Evolutionary conservation across 2,113 vertebrate genomes (phyloP), one percentile per base, ranked within the genome.

Genomic region (Aix galericulata): DNA sequence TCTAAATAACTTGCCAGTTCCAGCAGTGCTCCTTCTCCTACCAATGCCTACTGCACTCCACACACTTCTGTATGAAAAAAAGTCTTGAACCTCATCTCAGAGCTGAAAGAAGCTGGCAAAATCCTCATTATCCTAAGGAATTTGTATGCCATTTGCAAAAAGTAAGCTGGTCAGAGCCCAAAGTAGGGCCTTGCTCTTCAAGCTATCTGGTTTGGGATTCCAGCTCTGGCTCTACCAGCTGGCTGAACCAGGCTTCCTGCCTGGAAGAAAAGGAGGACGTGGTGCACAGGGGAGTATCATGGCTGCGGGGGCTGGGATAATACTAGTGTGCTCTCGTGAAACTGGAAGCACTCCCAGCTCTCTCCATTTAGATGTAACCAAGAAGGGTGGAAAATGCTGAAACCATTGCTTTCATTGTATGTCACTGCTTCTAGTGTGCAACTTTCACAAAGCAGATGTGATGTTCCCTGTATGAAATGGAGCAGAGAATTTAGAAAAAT

Each of bases 241-340:
- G 20, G 16, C 20, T 1, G 0, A 76, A n/a, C 31, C 6, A 0
- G 2, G 0, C 23, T 62, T 17, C 64, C 67, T 82, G 18, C 40
- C 60, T 15, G n/a, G 1, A 40, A 27, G 6, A 4, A 3, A 36
- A 64, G 12, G 34, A 48, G 40, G 27, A 66, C 12, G 3, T 18
- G 17, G 3, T 4, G 13, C 2, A 5, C 21, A 0, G 17, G 31
- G 46, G 6, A 58, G 62, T 17, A 58, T 25, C 71, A 11, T 44
- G 22, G 60, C 26, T 26, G 23, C 9, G 4, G 23, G 60, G 22
- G 12, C 42, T 9, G 7, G 38, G 38, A 4, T 46, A 34, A 3
- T 7, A 5, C 6, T 23, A 23, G 6, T 36, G 71, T 10, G 26
- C 56, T 52, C 34, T 16, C 3, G 46, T 44, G 48, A 25, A 34